phyloP scores from a whole-genome alignment of 2,888 invertebrate genomes.

The Plusia festucae region DNA sequence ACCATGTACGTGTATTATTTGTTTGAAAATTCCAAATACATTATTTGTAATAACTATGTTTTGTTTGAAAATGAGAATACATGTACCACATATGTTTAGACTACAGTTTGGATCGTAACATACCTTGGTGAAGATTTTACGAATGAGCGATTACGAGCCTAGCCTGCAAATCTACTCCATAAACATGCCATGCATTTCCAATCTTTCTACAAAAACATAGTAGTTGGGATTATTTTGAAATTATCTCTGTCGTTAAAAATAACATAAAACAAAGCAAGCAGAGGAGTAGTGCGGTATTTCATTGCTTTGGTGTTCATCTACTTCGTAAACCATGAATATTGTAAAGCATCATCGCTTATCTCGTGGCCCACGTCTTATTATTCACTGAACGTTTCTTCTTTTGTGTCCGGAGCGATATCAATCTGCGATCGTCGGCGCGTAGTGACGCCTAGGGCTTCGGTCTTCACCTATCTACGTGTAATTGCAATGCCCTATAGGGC shows the following conservation, averaged over 20 bases:
- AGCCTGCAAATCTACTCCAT: too few species aligned
- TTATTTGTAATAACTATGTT: constrained; percentile 5
- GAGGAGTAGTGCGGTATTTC: too few species aligned
- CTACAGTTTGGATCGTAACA: not conserved
- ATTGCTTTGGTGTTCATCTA: not conserved
- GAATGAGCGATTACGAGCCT: not conserved
- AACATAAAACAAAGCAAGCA: too few species aligned
- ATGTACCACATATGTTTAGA: not conserved
- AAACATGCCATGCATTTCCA: not conserved
- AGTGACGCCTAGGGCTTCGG: constrained; percentile 76
- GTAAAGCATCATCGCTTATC: constrained; percentile 38
- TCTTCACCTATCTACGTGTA: constrained; percentile 79
- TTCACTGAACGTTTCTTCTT: constrained; percentile 83
- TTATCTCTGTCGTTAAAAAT: too few species aligned
- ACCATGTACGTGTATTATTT: constrained; percentile 2
- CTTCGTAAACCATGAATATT: not conserved
- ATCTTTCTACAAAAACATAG: not conserved
- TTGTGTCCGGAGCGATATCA: constrained; percentile 83
- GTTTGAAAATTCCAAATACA: not conserved
- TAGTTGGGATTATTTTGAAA: too few species aligned
- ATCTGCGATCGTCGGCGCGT: constrained; percentile 78
- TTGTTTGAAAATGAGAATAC: not conserved
- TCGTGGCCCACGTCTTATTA: constrained; percentile 75
- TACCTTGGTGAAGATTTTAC: not conserved
- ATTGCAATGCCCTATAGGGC: constrained; percentile 81